Base-by-base conservation (phyloP, 2,888 invertebrate species). In the Patella caerulea region DNA sequence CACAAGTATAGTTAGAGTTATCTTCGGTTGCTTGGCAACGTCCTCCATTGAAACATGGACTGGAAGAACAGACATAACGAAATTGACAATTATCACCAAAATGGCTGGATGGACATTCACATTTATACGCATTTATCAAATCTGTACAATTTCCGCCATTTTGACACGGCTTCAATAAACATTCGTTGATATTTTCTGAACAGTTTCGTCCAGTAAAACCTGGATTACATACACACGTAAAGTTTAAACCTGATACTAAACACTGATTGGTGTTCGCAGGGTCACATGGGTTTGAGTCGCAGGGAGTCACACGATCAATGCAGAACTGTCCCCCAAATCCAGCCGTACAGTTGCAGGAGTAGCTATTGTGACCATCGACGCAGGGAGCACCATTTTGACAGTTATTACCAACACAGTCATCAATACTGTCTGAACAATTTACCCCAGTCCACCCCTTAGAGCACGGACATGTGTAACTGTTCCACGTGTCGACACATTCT, bases 41-140 rank as follows among this genome's bases (percentile, higher is more conserved):
- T 0, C 88, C 90, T 11, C 85, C 85, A 83, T 91, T 90, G 73
- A 81, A 85, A 79, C 91, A 91, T 7, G 88, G 89, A 15, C 74
- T 54, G 12, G 88, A 86, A 7, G 84, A 73, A 77, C 90, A 90
- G n/a, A 86, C 75, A 29, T 78, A 77, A 56, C 75, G 78, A 45
- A 82, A 72, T 75, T 89, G 84, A 82, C 90, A 90, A n/a, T 78
- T 75, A 17, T 79, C 75, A 0, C 90, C 88, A 73, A 83, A 82
- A 73, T 80, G 85, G n/a, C 83, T 79, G 12, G 29, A 71, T 11
- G 74, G 53, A 79, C 88, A 88, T 1, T 77, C 74, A 79, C 88
- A 88, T 45, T 75, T 79, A 73, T 81, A 88, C 2, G 78, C 81
- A 73, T 86, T 80, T 1, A 85, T 76, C 54, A 81, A 70, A 80